Evolutionary conservation across 2,797 vertebrate genomes (phyloP).

Genomic region (Leucoraja ocellata): DNA sequence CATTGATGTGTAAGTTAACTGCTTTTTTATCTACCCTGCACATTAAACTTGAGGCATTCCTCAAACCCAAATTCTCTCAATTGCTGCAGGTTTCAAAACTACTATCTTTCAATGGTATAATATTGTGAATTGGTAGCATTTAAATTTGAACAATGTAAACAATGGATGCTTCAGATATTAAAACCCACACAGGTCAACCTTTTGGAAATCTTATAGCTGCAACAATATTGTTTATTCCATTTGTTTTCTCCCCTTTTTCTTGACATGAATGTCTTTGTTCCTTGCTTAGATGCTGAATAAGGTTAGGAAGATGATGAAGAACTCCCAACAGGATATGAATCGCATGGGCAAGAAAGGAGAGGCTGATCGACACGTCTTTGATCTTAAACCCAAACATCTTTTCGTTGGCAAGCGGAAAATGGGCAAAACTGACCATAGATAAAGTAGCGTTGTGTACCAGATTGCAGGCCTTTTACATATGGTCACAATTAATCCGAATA

Average conservation of each 20-base stretch:
- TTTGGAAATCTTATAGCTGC: background rate
- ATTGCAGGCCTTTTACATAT: background rate
- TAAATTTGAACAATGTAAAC: background rate
- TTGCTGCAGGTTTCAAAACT: background rate
- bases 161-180: background rate
- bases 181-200: background rate
- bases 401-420: slow-evolving; percentile 84
- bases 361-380: slow-evolving; percentile 79
- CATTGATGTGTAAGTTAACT: background rate
- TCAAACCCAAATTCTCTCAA: background rate
- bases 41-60: background rate
- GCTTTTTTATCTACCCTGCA: background rate
- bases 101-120: background rate
- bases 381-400: slow-evolving; percentile 89
- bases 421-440: slow-evolving; percentile 76
- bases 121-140: background rate
- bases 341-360: slow-evolving; percentile 81
- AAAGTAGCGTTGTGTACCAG: slow-evolving; percentile 43
- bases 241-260: background rate
- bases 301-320: slow-evolving; percentile 86
- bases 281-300: slow-evolving; percentile 79
- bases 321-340: slow-evolving; percentile 83
- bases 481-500: background rate
- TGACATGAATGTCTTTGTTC: background rate
- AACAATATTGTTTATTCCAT: background rate